These are phyloP conservation scores for Limanda limanda DNA, from an alignment of 2,113 vertebrate genomes.

Conservation along the genomic window DNA sequence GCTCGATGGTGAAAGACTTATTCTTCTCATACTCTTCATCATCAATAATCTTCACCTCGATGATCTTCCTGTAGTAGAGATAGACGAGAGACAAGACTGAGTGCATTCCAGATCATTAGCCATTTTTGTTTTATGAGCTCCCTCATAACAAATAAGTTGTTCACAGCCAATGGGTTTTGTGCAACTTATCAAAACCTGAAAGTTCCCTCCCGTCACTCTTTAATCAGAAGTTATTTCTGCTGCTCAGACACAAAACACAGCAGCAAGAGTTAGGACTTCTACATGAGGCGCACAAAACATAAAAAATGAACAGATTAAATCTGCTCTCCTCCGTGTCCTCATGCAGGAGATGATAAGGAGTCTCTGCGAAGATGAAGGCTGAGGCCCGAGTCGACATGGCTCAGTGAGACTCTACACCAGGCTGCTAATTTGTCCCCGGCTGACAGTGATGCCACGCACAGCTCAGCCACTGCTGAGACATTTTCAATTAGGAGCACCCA, in stretches of 20 bases:
- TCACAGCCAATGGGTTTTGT: neutral
- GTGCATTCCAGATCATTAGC: neutral
- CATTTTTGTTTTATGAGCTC: too few species aligned
- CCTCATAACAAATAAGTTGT: too few species aligned
- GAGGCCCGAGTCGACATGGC: neutral
- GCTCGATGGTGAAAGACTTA: constrained; percentile 81
- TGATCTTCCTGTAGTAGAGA: constrained; percentile 80
- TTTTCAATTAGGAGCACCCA: constrained; percentile 22
- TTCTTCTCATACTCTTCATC: constrained; percentile 86
- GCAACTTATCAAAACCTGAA: neutral
- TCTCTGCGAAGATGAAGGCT: neutral
- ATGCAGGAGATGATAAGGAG: constrained; percentile 6
- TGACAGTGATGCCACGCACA: constrained; percentile 35
- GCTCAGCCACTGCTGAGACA: constrained; percentile 1
- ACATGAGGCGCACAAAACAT: neutral
- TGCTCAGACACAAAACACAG: constrained; percentile 2
- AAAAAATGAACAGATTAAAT: neutral
- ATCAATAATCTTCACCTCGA: constrained; percentile 84
- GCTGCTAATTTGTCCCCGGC: neutral
- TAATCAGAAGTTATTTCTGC: constrained; percentile 9
- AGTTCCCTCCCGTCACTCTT: neutral
- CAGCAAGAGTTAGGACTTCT: neutral
- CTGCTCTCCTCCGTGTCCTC: constrained; percentile 3
- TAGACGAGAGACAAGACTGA: neutral
- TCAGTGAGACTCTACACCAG: neutral